Conservation (phyloP, 2,888 invertebrate species). For the Pogonocherus hispidulus region DNA sequence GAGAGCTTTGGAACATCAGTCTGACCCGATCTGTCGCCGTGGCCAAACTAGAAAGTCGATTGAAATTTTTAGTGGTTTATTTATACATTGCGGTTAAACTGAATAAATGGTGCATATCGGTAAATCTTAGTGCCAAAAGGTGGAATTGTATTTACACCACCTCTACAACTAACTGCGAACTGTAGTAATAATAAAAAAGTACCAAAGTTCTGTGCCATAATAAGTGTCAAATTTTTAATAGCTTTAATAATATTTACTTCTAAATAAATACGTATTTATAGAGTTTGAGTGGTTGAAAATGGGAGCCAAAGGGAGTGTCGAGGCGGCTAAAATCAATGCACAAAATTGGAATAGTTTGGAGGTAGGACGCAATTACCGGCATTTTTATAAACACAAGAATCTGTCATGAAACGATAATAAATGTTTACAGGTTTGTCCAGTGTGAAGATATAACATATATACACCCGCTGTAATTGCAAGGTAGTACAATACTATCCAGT, state of each 20-base stretch:
- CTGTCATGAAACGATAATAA: background rate
- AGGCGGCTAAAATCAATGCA: conserved; percentile 85
- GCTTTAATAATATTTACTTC: conserved; percentile 24
- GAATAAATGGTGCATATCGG: conserved; percentile 42
- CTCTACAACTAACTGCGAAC: conserved; percentile 19
- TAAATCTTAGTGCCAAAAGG: conserved; percentile 42
- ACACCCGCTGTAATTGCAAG: background rate
- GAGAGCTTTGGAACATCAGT: conserved; percentile 63
- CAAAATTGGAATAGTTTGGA: conserved; percentile 85
- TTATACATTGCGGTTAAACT: conserved; percentile 20
- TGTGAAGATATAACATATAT: background rate
- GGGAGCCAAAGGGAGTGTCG: conserved; percentile 88
- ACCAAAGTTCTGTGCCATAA: conserved; percentile 43
- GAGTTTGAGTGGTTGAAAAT: conserved; percentile 66
- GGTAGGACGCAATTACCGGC: conserved; percentile 70
- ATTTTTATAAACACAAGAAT: conserved; percentile 29
- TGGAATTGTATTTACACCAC: conserved; percentile 29
- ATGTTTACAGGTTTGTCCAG: too few species aligned
- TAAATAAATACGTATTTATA: conserved; percentile 26
- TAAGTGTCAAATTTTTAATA: conserved; percentile 51
- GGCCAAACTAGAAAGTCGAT: conserved; percentile 50
- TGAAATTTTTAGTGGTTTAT: conserved; percentile 42
- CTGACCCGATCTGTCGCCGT: conserved; percentile 66
- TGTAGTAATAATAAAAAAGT: conserved; percentile 22
- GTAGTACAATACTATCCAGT: background rate